Evolutionary conservation across 1,140 invertebrate genomes (phyloP), one percentile per base, ranked within the genome.

Genomic region (Brachionus plicatilis): DNA sequence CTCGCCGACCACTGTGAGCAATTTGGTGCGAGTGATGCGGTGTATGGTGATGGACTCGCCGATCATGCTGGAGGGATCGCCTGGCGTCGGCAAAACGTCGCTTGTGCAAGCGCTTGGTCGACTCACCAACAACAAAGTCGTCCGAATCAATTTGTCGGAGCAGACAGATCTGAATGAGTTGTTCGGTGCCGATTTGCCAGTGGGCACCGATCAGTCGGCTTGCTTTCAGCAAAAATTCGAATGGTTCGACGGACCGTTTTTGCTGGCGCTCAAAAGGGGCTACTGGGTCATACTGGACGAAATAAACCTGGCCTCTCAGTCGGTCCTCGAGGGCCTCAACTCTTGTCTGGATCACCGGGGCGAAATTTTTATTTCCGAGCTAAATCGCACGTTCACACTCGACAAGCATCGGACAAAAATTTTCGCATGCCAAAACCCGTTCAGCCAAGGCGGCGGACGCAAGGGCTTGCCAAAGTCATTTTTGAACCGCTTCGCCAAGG

Each of bases 211-310:
- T 1, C 33, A 37, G 6, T 37, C 33, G 33, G 14, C 4, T 6
- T 47, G 2, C 0, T 65, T 43, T 27, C 50, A 80, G 37, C 60
- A 72, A 78, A 79, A 87, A 83, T 99, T 99, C 92, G 92, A 93
- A 8, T 99, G 98, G 95, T 92, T 94, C 87, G 96, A 99, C 90
- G 98, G 98, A 7, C 97, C 96, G 0, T 92, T 99, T 84, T 89
- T 99, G 17, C 93, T 93, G 85, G 98, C 97, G 2, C 90, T 99
- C 1, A 95, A 96, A 91, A 91, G 93, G 70, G 95, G 95, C 2
- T 92, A 95, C 86, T 99, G 98, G 98, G 94, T 99, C 86, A 91
- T 99, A 14, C 90, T 99, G n/a, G 98, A 99, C 89, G 98, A 99
- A 89, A 92, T 93, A 78, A 99, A 99, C 92, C 91, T 99, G 84